These are phyloP conservation scores for Drosophila ogumai DNA, from an alignment of 1,140 invertebrate species.

Conservation along the genomic window DNA sequence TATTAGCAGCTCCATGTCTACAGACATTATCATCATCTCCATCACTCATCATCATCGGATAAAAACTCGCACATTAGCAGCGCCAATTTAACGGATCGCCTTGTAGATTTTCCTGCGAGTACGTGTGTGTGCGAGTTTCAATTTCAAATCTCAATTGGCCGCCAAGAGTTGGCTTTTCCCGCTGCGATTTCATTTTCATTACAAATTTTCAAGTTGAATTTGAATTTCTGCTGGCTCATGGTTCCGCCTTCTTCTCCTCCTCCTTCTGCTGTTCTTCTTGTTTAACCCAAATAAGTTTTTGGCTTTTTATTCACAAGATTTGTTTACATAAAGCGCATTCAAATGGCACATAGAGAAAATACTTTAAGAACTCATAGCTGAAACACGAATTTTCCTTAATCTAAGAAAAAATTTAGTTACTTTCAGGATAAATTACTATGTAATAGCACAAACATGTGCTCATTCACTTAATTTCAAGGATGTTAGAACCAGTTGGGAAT, in stretches of 20 bases:
- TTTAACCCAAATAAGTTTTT: conserved; percentile 71
- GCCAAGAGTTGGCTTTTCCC: conserved; percentile 55
- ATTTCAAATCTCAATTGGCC: conserved; percentile 73
- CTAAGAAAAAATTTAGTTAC: too few relatives aligned
- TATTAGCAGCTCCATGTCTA: conserved; percentile 36
- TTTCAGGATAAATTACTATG: too few relatives aligned
- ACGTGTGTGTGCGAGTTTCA: conserved; percentile 68
- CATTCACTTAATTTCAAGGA: too few relatives aligned
- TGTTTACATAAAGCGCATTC: conserved; percentile 25
- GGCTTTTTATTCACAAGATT: conserved; percentile 53
- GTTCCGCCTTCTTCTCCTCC: conserved; percentile 27
- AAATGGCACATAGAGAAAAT: conserved; percentile 2
- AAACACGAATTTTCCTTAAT: too few relatives aligned
- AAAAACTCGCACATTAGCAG: conserved; percentile 48
- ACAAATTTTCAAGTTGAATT: conserved; percentile 44
- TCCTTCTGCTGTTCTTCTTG: not conserved
- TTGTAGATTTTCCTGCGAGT: conserved; percentile 15
- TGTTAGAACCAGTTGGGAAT: too few relatives aligned
- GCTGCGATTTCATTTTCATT: conserved; percentile 54
- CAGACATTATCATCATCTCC: conserved; percentile 18
- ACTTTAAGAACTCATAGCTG: not conserved
- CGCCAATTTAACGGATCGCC: conserved; percentile 50
- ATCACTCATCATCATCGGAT: conserved; percentile 24
- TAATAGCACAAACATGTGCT: too few relatives aligned
- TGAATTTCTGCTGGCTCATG: conserved; percentile 44